Evolutionary conservation across 2,113 vertebrate genomes (phyloP), one percentile per base, ranked within the genome.

Genomic region (Lepidothrix coronata): DNA sequence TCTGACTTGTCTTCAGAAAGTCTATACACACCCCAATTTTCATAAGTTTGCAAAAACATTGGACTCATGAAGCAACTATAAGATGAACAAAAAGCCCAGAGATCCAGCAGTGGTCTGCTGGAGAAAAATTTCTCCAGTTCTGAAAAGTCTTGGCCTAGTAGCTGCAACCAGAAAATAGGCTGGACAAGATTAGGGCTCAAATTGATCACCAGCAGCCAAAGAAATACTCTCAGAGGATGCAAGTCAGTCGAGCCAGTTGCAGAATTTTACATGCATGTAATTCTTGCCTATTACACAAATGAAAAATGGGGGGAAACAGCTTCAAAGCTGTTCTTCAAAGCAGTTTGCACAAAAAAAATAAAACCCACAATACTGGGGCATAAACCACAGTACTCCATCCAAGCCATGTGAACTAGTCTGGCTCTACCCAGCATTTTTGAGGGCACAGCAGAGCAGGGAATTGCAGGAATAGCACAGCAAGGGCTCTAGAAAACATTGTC

Each of bases 381-480:
- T 8, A 3, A 85, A 13, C 17, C 11, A 3, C 23, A 21, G 20
- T 0, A 33, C 16, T 41, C 39, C 17, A 19, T 0, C 8, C 12
- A 14, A 58, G 74, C 21, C 57, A 14, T 0, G 1, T 4, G 41
- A 43, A 52, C 18, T 14, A 13, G 19, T 4, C 30, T 5, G 23
- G 59, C 55, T 86, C 49, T 19, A 16, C n/a, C 7, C 8, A 27
- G 66, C 11, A 2, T 14, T 11, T 14, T 8, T 0, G 22, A 58
- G 46, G 37, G 51, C 61, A 46, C 1, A 2, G 58, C 7, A 4
- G 5, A 71, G 25, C 35, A 63, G 30, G 4, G 14, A 72, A 25
- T 1, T 31, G 22, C 61, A 48, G 33, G 10, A 37, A 2, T 8
- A 28, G 4, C 55, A 48, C 25, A 63, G 8, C 27, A 39, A 25